phyloP scores from a whole-genome alignment of 2,113 vertebrate genomes.

The Rhinogobius similis region DNA sequence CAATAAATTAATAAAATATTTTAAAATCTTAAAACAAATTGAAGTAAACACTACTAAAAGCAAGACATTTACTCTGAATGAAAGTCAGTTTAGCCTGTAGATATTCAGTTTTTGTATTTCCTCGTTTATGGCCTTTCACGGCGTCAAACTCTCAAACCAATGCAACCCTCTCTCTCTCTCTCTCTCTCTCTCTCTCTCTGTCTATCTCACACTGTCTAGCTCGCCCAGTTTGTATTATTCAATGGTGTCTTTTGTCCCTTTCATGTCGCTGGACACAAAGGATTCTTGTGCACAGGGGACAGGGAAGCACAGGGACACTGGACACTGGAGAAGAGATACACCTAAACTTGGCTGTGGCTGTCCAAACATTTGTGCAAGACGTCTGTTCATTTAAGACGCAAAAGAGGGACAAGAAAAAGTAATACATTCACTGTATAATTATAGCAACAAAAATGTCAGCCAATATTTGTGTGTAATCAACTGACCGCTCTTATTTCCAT shows the following conservation, averaged over 20 bases:
- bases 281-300: constrained; percentile 77
- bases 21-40: no score
- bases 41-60: no score
- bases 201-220: constrained; percentile 19
- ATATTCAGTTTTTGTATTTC: background rate
- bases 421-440: no score
- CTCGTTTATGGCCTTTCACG: constrained; percentile 29
- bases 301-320: constrained; percentile 57
- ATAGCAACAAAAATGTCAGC: no score
- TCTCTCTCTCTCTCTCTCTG: constrained; percentile 51
- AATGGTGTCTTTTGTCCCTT: constrained; percentile 84
- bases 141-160: constrained; percentile 38
- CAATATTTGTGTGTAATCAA: no score
- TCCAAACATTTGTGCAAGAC: constrained; percentile 9
- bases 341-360: constrained; percentile 46
- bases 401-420: no score
- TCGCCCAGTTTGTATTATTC: constrained; percentile 71
- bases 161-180: constrained; percentile 49
- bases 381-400: background rate
- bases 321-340: constrained; percentile 62
- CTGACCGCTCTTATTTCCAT: no score
- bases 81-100: no score
- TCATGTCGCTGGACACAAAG: constrained; percentile 79
- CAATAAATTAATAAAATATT: no score
- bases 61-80: no score